Percentiles rank a stretch among this genome's conserved stretches.
Conservation (phyloP, 2,797 vertebrate species). For the Tapirus indicus region DNA sequence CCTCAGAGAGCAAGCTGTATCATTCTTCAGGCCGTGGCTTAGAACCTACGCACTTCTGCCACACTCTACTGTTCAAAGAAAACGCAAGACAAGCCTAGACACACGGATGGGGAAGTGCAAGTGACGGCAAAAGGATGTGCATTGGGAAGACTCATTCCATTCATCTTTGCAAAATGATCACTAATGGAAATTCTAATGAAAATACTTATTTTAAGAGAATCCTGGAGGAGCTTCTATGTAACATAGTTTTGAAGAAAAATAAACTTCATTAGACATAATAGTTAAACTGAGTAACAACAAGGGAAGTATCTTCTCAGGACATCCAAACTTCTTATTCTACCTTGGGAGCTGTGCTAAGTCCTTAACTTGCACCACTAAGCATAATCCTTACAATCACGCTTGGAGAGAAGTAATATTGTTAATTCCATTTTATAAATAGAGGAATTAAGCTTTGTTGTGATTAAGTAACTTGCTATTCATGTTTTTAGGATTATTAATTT, state of each 20-base stretch:
- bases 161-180: neutral
- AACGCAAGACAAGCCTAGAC: neutral
- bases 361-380: neutral
- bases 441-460: neutral
- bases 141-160: neutral
- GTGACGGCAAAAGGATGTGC: neutral
- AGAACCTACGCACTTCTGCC: neutral
- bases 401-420: neutral
- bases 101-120: neutral
- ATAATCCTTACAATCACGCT: neutral
- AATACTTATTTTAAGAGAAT: neutral
- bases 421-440: neutral
- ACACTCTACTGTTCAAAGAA: neutral
- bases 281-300: neutral
- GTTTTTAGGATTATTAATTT: neutral
- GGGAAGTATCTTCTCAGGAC: neutral
- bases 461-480: neutral
- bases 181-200: neutral
- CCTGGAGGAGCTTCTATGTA: neutral
- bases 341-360: neutral
- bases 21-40: neutral
- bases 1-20: neutral
- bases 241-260: neutral
- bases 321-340: neutral
- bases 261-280: neutral